Percentiles rank a stretch among this genome's conserved stretches.
phyloP scores from a whole-genome alignment of 2,888 invertebrate species.

The Empis stercorea region DNA sequence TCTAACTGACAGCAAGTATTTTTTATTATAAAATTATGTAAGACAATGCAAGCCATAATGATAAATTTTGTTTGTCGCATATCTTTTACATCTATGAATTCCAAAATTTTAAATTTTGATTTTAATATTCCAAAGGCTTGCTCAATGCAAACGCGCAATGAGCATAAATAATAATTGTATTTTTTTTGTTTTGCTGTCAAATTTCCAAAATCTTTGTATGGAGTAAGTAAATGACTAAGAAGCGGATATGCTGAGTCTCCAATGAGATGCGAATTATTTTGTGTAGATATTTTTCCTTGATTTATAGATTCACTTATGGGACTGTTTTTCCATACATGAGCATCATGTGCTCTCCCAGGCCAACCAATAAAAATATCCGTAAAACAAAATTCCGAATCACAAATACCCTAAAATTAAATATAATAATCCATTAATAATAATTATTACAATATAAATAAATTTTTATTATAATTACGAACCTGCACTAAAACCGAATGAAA shows the following conservation, averaged over 20 bases:
- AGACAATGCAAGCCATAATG: conserved; percentile 1
- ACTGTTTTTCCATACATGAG: conserved; percentile 4
- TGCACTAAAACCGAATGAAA: conserved; percentile 3
- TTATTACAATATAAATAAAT: neutral
- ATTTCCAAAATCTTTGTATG: neutral
- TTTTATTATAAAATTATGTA: conserved; percentile 2
- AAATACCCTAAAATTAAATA: conserved; percentile 1
- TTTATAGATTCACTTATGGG: neutral
- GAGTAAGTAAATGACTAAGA: neutral
- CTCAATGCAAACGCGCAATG: conserved; percentile 1
- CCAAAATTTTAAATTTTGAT: conserved; percentile 1
- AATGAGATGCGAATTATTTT: neutral
- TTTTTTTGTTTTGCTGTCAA: neutral
- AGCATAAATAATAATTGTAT: conserved; percentile 1
- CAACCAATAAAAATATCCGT: conserved; percentile 2
- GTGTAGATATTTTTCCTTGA: neutral
- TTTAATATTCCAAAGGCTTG: conserved; percentile 4
- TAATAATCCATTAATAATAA: neutral
- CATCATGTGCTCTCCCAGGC: conserved; percentile 5
- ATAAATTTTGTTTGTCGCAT: neutral
- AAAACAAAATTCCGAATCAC: conserved; percentile 1
- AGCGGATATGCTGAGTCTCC: conserved; percentile 4
- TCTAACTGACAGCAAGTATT: neutral
- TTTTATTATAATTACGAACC: neutral
- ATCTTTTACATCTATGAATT: neutral